Evolutionary conservation across 2,888 invertebrate genomes (phyloP).

Genomic region (Drosophila limbata): DNA sequence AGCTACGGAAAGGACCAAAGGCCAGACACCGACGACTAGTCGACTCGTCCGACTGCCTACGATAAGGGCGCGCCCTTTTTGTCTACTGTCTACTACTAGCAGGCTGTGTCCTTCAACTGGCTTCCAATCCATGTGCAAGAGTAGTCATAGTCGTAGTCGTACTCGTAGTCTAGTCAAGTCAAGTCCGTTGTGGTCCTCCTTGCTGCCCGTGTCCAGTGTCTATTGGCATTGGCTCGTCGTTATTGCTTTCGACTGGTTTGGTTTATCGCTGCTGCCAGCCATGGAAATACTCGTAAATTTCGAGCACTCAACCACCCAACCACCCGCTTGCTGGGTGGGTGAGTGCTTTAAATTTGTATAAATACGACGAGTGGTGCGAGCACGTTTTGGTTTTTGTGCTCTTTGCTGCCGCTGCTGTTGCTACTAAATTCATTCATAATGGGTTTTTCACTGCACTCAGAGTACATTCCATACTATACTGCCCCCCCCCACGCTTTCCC

Average conservation of each 20-base stretch:
- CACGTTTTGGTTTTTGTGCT: constrained; percentile 61
- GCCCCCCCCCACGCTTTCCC: no score
- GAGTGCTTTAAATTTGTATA: constrained; percentile 78
- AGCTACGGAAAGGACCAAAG: constrained; percentile 30
- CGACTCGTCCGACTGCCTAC: constrained; percentile 37
- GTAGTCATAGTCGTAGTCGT: constrained; percentile 1
- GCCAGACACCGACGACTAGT: constrained; percentile 53
- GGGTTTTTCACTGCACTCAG: constrained; percentile 72
- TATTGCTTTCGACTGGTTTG: constrained; percentile 78
- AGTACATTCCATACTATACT: constrained; percentile 16
- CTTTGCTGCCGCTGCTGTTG: constrained; percentile 37
- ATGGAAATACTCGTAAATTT: constrained; percentile 79
- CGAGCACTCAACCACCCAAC: constrained; percentile 33
- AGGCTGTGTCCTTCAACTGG: constrained; percentile 70
- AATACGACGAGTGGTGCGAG: constrained; percentile 58
- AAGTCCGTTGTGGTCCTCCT: constrained; percentile 41
- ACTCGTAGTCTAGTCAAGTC: constrained; percentile 48
- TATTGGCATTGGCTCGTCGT: constrained; percentile 78
- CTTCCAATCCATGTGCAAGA: constrained; percentile 36
- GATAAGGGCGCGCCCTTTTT: constrained; percentile 39
- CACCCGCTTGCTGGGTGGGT: constrained; percentile 24
- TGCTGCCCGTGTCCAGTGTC: constrained; percentile 51
- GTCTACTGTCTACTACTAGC: constrained; percentile 35
- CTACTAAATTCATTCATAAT: constrained; percentile 82
- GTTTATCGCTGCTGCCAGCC: constrained; percentile 77